These are phyloP conservation scores for Parnassius glacialis DNA, from an alignment of 2,888 invertebrate species.

Conservation along the genomic window DNA sequence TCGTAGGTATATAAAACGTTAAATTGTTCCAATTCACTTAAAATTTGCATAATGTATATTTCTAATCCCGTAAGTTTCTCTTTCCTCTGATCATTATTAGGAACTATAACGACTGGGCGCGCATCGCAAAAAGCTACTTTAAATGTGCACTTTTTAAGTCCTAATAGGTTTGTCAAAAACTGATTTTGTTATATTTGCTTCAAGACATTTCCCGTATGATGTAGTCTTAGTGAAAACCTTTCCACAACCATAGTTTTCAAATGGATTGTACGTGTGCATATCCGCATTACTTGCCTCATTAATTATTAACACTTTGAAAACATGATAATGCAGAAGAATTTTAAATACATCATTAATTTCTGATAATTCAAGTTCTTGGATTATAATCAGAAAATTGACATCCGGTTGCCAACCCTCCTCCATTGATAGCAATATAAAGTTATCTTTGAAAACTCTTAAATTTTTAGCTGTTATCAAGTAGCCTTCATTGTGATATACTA, in stretches of 20 bases:
- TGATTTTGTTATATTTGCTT: too few species aligned
- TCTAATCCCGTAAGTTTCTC: conserved; percentile 33
- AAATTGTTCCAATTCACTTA: conserved; percentile 47
- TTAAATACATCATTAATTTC: conserved; percentile 40
- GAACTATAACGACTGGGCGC: conserved; percentile 41
- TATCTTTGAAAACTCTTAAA: not conserved
- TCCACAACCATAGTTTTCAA: too few species aligned
- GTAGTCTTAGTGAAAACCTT: too few species aligned
- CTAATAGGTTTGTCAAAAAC: too few species aligned
- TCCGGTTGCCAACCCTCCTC: conserved; percentile 19
- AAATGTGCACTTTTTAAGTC: conserved; percentile 16
- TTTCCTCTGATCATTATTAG: conserved; percentile 8
- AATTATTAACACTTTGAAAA: conserved; percentile 44
- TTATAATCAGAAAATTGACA: conserved; percentile 14
- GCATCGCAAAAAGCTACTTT: conserved; percentile 44
- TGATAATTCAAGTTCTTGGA: conserved; percentile 8
- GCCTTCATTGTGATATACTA: conserved; percentile 11
- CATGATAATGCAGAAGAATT: conserved; percentile 39
- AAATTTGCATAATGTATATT: conserved; percentile 38
- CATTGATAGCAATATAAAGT: conserved; percentile 10
- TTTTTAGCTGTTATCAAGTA: conserved; percentile 13
- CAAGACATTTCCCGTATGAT: too few species aligned
- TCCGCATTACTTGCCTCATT: conserved; percentile 31
- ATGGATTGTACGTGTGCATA: too few species aligned
- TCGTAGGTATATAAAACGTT: conserved; percentile 42